These are phyloP conservation scores for Tragelaphus imberbis DNA, from an alignment of 2,113 vertebrate species.

Conservation along the genomic window DNA sequence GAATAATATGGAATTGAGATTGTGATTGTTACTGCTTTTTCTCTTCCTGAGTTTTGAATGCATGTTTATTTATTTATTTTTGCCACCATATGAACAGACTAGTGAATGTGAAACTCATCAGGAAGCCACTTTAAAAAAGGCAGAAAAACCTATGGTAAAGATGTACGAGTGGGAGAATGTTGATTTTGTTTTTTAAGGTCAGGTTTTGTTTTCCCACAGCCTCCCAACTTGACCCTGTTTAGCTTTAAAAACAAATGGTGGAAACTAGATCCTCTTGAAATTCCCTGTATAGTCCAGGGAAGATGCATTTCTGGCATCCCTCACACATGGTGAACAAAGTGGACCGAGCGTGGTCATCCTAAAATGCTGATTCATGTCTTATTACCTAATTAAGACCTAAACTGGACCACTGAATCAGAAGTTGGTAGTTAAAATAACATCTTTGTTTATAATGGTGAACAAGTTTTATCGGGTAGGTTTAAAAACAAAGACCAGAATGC, in stretches of 20 bases:
- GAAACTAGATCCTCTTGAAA: background rate
- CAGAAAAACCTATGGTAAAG: background rate
- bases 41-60: background rate
- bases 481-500: background rate
- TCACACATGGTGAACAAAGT: background rate
- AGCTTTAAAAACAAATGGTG: background rate
- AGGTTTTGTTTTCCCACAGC: background rate
- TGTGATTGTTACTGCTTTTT: background rate
- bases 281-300: background rate
- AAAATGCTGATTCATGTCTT: background rate
- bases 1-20: background rate
- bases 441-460: background rate
- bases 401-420: background rate
- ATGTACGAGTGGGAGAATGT: background rate
- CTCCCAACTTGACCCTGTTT: background rate
- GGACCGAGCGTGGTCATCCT: background rate
- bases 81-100: background rate
- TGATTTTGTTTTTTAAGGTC: background rate
- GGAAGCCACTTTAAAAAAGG: background rate
- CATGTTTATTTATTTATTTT: background rate
- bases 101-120: background rate
- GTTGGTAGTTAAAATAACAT: background rate
- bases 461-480: background rate
- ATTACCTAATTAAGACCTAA: background rate
- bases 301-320: background rate